Conservation (phyloP, 2,888 invertebrate species). For the Tetragonula carbonaria region DNA sequence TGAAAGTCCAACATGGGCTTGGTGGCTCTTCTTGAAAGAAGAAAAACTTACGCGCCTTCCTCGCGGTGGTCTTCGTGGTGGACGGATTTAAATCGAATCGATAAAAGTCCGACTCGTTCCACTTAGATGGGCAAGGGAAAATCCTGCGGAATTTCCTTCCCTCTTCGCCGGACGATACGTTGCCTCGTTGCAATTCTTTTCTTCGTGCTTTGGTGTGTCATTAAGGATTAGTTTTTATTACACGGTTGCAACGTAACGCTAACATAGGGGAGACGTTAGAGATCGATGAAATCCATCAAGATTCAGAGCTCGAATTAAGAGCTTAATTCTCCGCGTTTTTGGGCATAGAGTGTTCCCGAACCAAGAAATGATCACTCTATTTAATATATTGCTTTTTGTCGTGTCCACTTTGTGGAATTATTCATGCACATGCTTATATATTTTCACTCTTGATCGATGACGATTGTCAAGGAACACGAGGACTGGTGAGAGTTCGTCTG, state of each 20-base stretch:
- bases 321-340: neutral
- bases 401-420: constrained; percentile 29
- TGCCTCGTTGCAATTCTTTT: too few species aligned
- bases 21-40: constrained; percentile 18
- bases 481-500: constrained; percentile 30
- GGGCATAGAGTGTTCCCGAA: neutral
- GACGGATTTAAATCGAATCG: constrained; percentile 67
- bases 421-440: constrained; percentile 34
- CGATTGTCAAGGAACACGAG: constrained; percentile 55
- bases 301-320: neutral
- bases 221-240: neutral
- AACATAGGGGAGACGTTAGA: accelerated
- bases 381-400: constrained; percentile 6
- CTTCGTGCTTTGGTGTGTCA: too few species aligned
- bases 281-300: constrained; percentile 3
- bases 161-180: neutral
- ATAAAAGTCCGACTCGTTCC: constrained; percentile 62
- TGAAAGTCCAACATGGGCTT: neutral
- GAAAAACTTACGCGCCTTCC: constrained; percentile 48
- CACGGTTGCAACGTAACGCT: neutral
- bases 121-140: constrained; percentile 47
- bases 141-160: constrained; percentile 56
- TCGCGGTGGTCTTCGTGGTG: constrained; percentile 56
- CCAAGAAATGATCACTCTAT: neutral
- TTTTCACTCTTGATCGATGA: constrained; percentile 52